phyloP scores from a whole-genome alignment of 2,113 vertebrate species.

The Turnix velox region DNA sequence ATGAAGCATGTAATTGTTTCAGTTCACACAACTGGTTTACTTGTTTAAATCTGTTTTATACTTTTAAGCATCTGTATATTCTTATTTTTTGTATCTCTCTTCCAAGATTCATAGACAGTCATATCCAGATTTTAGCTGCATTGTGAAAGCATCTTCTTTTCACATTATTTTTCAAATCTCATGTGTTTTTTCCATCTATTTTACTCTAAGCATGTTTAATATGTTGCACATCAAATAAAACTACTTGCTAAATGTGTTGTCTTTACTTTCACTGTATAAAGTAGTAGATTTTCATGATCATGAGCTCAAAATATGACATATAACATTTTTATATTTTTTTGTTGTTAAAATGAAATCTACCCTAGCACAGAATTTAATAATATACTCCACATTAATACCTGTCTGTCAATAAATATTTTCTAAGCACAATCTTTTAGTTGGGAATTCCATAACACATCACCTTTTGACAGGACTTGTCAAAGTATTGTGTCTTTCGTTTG shows the following conservation, averaged over 20 bases:
- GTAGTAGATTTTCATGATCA: not conserved
- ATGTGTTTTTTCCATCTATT: not conserved
- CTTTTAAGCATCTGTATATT: not conserved
- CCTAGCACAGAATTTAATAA: not conserved
- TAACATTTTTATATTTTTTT: not conserved
- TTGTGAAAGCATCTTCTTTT: not conserved
- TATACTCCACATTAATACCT: fast-evolving
- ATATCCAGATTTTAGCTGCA: not conserved
- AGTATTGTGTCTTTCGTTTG: not conserved
- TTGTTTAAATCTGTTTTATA: not conserved
- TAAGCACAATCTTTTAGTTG: not conserved
- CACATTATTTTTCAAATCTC: not conserved
- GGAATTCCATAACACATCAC: not conserved
- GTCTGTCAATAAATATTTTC: not conserved
- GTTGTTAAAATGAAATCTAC: not conserved
- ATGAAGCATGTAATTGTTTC: not conserved
- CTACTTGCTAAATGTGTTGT: not conserved
- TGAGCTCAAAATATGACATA: not conserved
- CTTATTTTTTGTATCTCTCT: not conserved
- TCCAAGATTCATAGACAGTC: not conserved
- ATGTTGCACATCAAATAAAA: not conserved
- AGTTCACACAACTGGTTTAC: not conserved
- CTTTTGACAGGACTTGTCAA: not conserved
- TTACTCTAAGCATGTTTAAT: not conserved
- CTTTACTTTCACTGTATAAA: not conserved